phyloP scores from a whole-genome alignment of 2,797 vertebrate genomes.

The Eulemur mongoz region DNA sequence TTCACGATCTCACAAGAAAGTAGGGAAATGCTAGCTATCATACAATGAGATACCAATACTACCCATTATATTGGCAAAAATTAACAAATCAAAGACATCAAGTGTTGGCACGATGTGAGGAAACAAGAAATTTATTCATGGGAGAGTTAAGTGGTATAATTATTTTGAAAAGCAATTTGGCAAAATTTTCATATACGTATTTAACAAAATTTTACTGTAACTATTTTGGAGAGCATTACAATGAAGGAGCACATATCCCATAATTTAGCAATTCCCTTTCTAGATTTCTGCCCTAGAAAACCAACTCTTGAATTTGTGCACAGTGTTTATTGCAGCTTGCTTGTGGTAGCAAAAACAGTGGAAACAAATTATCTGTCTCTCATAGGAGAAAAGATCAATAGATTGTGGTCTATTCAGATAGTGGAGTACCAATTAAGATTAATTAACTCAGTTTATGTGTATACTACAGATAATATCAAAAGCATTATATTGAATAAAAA shows the following conservation, averaged over 20 bases:
- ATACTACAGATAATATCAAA: background rate
- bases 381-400: background rate
- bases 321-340: background rate
- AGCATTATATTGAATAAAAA: background rate
- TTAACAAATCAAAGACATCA: background rate
- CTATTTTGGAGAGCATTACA: background rate
- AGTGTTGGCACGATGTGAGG: background rate
- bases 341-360: background rate
- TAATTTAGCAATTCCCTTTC: background rate
- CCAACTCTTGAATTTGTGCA: background rate
- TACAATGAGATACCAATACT: background rate
- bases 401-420: background rate
- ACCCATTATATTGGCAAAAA: background rate
- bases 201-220: background rate
- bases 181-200: background rate
- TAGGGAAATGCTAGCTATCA: background rate
- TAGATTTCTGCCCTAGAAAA: slow-evolving; percentile 6
- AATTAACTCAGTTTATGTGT: background rate
- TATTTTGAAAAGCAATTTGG: background rate
- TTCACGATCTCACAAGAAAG: background rate
- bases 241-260: background rate
- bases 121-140: background rate
- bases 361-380: background rate
- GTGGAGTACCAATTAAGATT: background rate
- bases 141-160: background rate